A percentile compares a stretch with the other conserved stretches of the same genome.
Evolutionary conservation across 2,113 vertebrate species (phyloP).

Genomic region (Lasiurus cinereus): DNA sequence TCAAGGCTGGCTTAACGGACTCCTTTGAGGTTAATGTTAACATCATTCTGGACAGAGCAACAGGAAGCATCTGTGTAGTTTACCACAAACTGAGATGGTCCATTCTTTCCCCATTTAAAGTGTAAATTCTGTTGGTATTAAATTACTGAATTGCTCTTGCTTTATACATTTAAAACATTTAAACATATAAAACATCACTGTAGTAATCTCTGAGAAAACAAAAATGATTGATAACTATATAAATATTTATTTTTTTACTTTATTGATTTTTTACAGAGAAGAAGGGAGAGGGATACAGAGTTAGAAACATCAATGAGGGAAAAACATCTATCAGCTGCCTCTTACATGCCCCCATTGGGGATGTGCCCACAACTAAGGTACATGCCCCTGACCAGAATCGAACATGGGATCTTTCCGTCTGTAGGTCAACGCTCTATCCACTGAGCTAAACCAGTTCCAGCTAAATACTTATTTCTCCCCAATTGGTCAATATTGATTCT

Average conservation of each 20-base stretch:
- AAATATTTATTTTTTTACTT: neutral
- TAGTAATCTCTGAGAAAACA: conserved; percentile 30
- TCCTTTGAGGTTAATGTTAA: conserved; percentile 71
- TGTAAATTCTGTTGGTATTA: conserved; percentile 57
- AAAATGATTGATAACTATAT: conserved; percentile 46
- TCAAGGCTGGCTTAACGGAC: conserved; percentile 55
- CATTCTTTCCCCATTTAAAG: conserved; percentile 7
- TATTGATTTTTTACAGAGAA: no score
- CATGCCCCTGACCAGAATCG: no score
- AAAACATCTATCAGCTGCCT: no score
- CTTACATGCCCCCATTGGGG: no score
- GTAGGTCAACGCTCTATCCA: no score
- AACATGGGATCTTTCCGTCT: no score
- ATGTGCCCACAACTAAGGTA: no score
- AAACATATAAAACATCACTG: neutral
- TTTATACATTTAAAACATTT: conserved; percentile 50
- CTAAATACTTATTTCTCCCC: conserved; percentile 28
- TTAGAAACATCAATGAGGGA: no score
- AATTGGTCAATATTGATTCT: neutral
- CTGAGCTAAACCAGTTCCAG: no score
- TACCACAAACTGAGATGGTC: conserved; percentile 54
- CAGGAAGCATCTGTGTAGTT: conserved; percentile 78
- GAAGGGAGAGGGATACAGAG: no score
- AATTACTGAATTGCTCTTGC: conserved; percentile 48
- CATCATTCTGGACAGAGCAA: conserved; percentile 52